These are phyloP conservation scores for Halocynthia roretzi DNA, from an alignment of 23 tunicate genomes.

Conservation along the genomic window DNA sequence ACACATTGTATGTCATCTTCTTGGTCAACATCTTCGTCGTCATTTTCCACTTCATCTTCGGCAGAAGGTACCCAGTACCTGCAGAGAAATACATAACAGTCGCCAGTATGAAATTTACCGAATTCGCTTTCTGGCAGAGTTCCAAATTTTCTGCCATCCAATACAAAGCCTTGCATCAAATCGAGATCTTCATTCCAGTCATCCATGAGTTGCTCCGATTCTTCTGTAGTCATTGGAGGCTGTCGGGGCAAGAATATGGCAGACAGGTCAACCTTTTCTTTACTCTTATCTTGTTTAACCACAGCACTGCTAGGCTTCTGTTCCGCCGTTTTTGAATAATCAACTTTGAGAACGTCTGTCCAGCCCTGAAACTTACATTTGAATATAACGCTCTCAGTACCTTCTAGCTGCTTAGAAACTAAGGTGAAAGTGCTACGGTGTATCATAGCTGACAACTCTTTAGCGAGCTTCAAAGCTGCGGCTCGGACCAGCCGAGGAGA, in stretches of 20 bases:
- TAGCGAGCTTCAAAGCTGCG: constrained; percentile 94
- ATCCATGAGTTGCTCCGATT: constrained; percentile 74
- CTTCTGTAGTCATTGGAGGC: constrained; percentile 76
- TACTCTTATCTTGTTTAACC: constrained; percentile 37
- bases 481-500: constrained; percentile 90
- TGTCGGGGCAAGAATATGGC: constrained; percentile 93
- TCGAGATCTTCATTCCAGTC: constrained; percentile 99
- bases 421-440: constrained; percentile 78
- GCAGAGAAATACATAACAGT: constrained; percentile 97
- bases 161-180: constrained; percentile 92
- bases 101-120: constrained; percentile 83
- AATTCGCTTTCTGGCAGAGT: constrained; percentile 91
- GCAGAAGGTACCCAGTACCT: constrained; percentile 95
- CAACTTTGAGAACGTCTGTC: constrained; percentile 96
- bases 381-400: constrained; percentile 89
- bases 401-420: constrained; percentile 89
- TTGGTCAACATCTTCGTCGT: constrained; percentile 69
- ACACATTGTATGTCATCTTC: constrained; percentile 79
- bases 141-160: constrained; percentile 88
- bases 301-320: constrained; percentile 15
- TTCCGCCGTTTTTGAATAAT: constrained; percentile 68
- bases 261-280: constrained; percentile 78
- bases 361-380: constrained; percentile 85
- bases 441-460: constrained; percentile 71
- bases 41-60: constrained; percentile 75